Evolutionary conservation across 1,140 invertebrate species (phyloP), one percentile per base, ranked within the genome.

Genomic region (Conus betulinus): DNA sequence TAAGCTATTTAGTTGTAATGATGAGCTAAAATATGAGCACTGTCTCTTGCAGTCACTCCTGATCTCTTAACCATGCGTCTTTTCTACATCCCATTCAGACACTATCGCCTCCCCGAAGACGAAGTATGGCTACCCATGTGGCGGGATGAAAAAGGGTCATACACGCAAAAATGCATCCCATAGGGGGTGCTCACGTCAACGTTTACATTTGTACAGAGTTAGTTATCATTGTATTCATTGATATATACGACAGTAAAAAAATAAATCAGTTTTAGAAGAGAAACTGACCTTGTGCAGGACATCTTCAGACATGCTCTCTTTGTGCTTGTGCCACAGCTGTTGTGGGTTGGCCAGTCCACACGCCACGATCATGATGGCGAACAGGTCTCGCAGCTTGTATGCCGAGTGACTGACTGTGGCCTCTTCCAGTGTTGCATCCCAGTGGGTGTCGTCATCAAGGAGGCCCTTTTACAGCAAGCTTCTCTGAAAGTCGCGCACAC

Each of bases 281-380:
- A 39, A 39, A 39, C n/a, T 39, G 39, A 25, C 25, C 15, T 25
- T 25, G 51, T 84, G 83, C 15, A 55, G 23, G 53, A 2, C 20
- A n/a, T 84, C 83, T 53, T 55, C 83, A 39, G 39, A 10, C 27
- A 84, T 39, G 23, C 23, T n/a, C 39, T 39, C 23, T 39, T 55
- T n/a, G 53, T 52, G 55, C 8, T 84, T 55, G n/a, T 84, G 13
- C 83, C 83, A 84, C 15, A 84, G 83, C n/a, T 84, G 25, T 3
- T 39, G 23, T 17, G 83, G 83, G n/a, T 84, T 84, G n/a, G 83
- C 27, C 55, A 55, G n/a, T 17, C 15, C 23, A 13, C 23, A 52
- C 8, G 25, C 17, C 10, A 17, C 15, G 27, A 84, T 15, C 23
- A 84, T 39, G 53, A 84, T 84, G 55, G 83, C 83, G 55, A 84